Percentiles rank a stretch among this genome's conserved stretches.
These are phyloP conservation scores for Apodemus speciosus DNA, from an alignment of 2,113 vertebrate genomes.

Conservation along the genomic window DNA sequence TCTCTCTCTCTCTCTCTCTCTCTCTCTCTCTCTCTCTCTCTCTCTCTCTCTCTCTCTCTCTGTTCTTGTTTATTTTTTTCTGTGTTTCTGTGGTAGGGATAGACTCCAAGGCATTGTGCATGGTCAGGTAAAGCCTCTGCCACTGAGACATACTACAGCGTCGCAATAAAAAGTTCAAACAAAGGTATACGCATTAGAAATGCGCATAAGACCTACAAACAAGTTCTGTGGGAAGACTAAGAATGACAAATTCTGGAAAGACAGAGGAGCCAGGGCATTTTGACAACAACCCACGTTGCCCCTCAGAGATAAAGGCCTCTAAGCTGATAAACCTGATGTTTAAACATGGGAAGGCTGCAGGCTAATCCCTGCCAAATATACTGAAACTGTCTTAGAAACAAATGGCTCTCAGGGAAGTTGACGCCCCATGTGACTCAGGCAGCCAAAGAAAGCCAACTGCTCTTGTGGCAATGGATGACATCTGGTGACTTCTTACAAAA, in stretches of 20 bases:
- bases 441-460: not conserved
- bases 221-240: not conserved
- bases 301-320: not conserved
- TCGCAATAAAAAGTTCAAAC: not conserved
- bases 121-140: no score
- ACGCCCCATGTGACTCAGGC: not conserved
- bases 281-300: no score
- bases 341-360: fast-evolving
- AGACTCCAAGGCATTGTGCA: not conserved
- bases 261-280: not conserved
- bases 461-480: not conserved
- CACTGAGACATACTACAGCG: not conserved
- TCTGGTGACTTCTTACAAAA: not conserved
- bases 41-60: no score
- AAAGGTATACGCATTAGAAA: not conserved
- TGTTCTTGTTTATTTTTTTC: not conserved
- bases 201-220: not conserved
- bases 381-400: not conserved
- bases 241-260: not conserved
- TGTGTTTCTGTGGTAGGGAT: not conserved
- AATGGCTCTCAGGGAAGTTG: not conserved
- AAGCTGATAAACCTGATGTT: not conserved
- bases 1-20: no score
- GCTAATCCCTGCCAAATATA: not conserved
- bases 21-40: no score